Conservation (phyloP, 2,888 invertebrate genomes). For the Drosophila maculinotata region DNA sequence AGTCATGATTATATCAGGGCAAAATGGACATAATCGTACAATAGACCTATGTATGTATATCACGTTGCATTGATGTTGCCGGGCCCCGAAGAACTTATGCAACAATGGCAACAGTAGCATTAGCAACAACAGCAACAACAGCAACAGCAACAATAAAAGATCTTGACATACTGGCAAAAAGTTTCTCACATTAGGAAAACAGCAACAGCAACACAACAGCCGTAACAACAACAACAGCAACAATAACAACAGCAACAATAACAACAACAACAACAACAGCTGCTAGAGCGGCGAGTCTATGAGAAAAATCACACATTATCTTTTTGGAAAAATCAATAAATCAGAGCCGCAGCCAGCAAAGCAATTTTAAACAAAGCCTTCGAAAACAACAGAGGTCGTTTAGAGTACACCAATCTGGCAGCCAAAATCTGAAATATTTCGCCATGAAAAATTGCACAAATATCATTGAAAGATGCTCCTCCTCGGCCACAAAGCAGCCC, state of each 20-base stretch:
- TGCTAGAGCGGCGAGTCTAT: constrained; percentile 53
- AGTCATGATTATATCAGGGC: constrained; percentile 13
- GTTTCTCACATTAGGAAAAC: constrained; percentile 76
- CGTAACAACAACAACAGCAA: constrained; percentile 5
- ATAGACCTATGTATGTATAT: constrained; percentile 6
- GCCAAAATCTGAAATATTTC: constrained; percentile 68
- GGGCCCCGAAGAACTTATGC: constrained; percentile 52
- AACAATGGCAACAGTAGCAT: constrained; percentile 37
- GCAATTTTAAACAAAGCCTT: constrained; percentile 59
- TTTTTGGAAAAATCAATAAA: constrained; percentile 81
- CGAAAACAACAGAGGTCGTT: constrained; percentile 48
- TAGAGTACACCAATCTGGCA: constrained; percentile 61
- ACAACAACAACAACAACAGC: constrained; percentile 28
- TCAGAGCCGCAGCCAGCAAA: constrained; percentile 56
- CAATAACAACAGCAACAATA: constrained; percentile 15
- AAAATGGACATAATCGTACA: constrained; percentile 7
- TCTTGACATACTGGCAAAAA: constrained; percentile 66
- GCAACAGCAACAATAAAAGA: constrained; percentile 52
- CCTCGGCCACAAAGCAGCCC: background rate
- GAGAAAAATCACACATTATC: constrained; percentile 84
- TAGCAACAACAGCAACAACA: constrained; percentile 27
- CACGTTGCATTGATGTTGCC: constrained; percentile 7
- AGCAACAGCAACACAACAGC: constrained; percentile 10
- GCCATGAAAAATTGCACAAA: constrained; percentile 73
- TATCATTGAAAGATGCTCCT: constrained; percentile 62